Evolutionary conservation across 2,113 vertebrate genomes (phyloP).

Genomic region (Embiotoca jacksoni): DNA sequence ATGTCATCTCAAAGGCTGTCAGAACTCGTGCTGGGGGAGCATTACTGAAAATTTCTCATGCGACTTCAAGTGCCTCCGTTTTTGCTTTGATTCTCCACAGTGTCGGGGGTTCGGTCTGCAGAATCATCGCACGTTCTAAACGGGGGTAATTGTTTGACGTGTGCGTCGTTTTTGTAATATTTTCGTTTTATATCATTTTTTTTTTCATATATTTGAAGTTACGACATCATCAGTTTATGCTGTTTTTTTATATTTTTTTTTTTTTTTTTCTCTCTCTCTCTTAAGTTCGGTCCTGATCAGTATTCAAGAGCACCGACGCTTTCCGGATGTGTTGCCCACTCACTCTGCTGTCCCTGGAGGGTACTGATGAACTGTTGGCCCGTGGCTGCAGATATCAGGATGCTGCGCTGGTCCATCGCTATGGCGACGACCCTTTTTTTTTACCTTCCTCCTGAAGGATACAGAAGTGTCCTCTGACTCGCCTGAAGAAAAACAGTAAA

Average conservation of each 20-base stretch:
- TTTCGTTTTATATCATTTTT: too few species aligned
- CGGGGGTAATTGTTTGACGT: too few species aligned
- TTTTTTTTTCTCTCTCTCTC: neutral
- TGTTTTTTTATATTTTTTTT: neutral
- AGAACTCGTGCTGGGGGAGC: neutral
- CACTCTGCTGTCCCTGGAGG: conserved; percentile 85
- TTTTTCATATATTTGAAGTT: neutral
- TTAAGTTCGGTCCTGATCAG: neutral
- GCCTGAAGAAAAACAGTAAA: conserved; percentile 48
- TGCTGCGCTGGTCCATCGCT: conserved; percentile 81
- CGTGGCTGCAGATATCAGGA: conserved; percentile 62
- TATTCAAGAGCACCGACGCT: neutral
- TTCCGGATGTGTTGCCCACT: conserved; percentile 24
- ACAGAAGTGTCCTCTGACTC: conserved; percentile 68
- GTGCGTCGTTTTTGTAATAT: too few species aligned
- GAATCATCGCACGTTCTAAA: too few species aligned
- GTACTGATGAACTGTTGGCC: conserved; percentile 83
- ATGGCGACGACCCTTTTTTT: conserved; percentile 84
- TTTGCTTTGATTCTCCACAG: neutral
- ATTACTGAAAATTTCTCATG: neutral
- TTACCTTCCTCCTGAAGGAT: conserved; percentile 75
- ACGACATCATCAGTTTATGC: neutral
- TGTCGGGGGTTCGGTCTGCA: too few species aligned
- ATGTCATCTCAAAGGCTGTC: neutral
- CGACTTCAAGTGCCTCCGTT: neutral